Percentiles rank a stretch among this genome's conserved stretches.
Conservation (phyloP, 2,888 invertebrate genomes). For the Acrocera orbiculus region DNA sequence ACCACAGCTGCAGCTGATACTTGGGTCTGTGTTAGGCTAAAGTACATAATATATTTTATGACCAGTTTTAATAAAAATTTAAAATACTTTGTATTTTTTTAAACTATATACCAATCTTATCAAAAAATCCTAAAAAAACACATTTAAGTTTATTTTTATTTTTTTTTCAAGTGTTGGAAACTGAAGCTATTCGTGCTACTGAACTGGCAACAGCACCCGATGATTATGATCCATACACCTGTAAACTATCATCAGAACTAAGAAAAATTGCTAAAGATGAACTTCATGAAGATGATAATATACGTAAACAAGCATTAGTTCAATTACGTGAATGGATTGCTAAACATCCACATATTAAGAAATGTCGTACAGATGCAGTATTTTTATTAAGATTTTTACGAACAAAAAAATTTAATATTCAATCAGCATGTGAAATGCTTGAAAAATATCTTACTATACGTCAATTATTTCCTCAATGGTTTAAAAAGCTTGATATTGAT, state of each 20-base stretch:
- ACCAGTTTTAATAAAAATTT: too few relatives aligned
- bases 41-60: too few relatives aligned
- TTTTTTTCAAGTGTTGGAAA: constrained; percentile 27
- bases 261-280: constrained; percentile 50
- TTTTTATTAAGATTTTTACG: constrained; percentile 71
- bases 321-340: constrained; percentile 69
- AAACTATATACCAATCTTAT: not conserved
- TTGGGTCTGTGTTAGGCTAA: too few relatives aligned
- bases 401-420: constrained; percentile 74
- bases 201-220: constrained; percentile 20
- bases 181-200: constrained; percentile 23
- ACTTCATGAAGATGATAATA: constrained; percentile 60
- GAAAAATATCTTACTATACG: constrained; percentile 73
- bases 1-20: too few relatives aligned
- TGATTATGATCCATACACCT: constrained; percentile 28
- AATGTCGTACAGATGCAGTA: constrained; percentile 64
- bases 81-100: too few relatives aligned
- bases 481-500: constrained; percentile 58
- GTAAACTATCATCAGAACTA: constrained; percentile 28
- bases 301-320: constrained; percentile 51
- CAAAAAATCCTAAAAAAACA: not conserved
- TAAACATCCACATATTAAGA: constrained; percentile 65
- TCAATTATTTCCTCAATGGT: constrained; percentile 74
- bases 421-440: constrained; percentile 70
- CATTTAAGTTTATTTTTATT: not conserved